Evolutionary conservation across 2,888 invertebrate genomes (phyloP), one percentile per base, ranked within the genome.

Genomic region (Tineola bisselliella): DNA sequence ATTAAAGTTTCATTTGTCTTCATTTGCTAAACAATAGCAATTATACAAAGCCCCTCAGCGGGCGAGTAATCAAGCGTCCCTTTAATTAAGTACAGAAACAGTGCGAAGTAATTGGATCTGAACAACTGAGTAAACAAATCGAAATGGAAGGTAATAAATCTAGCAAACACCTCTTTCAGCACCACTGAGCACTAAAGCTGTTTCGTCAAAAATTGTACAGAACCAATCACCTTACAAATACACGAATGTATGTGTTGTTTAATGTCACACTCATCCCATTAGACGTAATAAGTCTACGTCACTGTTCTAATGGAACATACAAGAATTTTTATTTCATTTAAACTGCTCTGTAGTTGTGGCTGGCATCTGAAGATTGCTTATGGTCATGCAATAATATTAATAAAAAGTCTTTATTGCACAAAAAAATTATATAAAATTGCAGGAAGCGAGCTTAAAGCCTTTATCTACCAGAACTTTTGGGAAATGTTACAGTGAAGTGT

Each of bases 1-100:
- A 87, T 86, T 86, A 86, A 86, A 87, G 82, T 87, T 87, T 87
- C 84, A 87, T 87, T 87, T 86, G 86, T 87, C 86, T 87, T 84
- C 84, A 87, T 87, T 87, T 86, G 84, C 86, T 86, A 86, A 86
- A 87, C 86, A 87, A 87, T 84, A 86, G 86, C 86, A 86, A 87
- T 87, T 87, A 86, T 84, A 86, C 84, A 84, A 82, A 84, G 84
- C 83, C 82, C 84, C 84, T 77, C 81, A 81, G 86, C 84, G 83
- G 86, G 83, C 80, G 83, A 82, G 86, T 87, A 86, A 87, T 87
- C 86, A 86, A 84, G 79, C 86, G 86, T 84, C 86, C 86, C 86
- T 87, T 84, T 87, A 87, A 87, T 87, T 87, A 87, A 86, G 86
- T 84, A 86, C 86, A 87, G 86, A 84, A 86, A 84, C 84, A 84